These are phyloP conservation scores for Oedothorax gibbosus DNA, from an alignment of 1,140 invertebrate genomes.

Conservation along the genomic window DNA sequence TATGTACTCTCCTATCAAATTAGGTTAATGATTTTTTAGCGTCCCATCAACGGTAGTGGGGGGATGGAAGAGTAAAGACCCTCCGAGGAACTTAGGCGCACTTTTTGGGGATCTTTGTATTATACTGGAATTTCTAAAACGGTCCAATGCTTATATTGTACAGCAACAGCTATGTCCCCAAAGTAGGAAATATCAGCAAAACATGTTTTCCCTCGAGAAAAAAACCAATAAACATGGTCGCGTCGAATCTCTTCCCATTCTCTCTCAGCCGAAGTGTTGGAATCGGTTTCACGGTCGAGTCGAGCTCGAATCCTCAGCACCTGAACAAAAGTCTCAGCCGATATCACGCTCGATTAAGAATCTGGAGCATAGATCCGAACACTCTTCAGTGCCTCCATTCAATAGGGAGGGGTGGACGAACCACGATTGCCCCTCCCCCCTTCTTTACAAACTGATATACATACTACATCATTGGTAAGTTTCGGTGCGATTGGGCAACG, in stretches of 20 bases:
- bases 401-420: background rate
- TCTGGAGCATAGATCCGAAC: constrained; percentile 37
- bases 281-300: constrained; percentile 26
- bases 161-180: no score
- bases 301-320: background rate
- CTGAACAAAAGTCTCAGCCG: no score
- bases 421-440: background rate
- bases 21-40: no score
- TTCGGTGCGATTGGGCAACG: no score
- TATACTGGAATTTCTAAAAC: no score
- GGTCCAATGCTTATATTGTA: no score
- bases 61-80: no score
- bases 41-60: no score
- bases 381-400: constrained; percentile 14
- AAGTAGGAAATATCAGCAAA: background rate
- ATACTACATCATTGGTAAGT: background rate
- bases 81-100: no score
- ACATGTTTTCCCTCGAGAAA: background rate
- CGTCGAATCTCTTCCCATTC: constrained; percentile 5
- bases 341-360: constrained; percentile 27
- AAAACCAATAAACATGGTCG: constrained; percentile 27
- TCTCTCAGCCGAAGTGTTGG: constrained; percentile 4
- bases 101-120: no score
- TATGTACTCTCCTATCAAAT: no score
- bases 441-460: background rate